A percentile compares a stretch with the other conserved stretches of the same genome.
Evolutionary conservation across 1,140 invertebrate species (phyloP).

Genomic region (Tetragonula clypearis): DNA sequence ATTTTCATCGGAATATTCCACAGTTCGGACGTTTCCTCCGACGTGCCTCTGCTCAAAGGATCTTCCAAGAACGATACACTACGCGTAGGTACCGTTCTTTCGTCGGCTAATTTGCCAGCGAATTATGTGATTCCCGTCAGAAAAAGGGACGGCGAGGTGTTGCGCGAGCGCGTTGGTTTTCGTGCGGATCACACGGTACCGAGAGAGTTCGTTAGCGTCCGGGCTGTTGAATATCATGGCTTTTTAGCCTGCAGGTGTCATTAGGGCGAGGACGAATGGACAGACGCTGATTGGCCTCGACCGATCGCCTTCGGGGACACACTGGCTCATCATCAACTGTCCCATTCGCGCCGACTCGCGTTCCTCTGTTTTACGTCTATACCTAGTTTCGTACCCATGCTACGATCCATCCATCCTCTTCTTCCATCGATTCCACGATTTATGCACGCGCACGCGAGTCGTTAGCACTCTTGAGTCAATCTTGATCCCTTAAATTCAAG

Average conservation of each 20-base stretch:
- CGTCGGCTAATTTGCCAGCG: neutral
- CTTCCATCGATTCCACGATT: neutral
- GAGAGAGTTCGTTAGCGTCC: constrained; percentile 77
- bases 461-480: neutral
- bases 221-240: constrained; percentile 78
- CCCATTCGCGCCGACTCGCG: constrained; percentile 72
- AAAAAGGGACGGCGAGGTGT: neutral
- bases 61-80: neutral
- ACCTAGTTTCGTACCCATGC: neutral
- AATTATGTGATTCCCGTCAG: constrained; percentile 14
- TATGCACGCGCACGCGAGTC: neutral
- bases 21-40: neutral
- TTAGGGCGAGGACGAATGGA: constrained; percentile 76
- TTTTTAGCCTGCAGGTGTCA: constrained; percentile 81
- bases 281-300: constrained; percentile 78
- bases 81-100: neutral
- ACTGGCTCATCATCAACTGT: constrained; percentile 77
- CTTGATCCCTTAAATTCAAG: neutral
- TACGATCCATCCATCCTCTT: neutral
- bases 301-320: constrained; percentile 78
- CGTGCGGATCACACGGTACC: constrained; percentile 32
- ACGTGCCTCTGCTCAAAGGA: neutral
- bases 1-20: too few relatives aligned
- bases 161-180: neutral
- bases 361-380: neutral